Conservation (phyloP, 2,113 vertebrate genomes). For the Chlorodrepanis virens region DNA sequence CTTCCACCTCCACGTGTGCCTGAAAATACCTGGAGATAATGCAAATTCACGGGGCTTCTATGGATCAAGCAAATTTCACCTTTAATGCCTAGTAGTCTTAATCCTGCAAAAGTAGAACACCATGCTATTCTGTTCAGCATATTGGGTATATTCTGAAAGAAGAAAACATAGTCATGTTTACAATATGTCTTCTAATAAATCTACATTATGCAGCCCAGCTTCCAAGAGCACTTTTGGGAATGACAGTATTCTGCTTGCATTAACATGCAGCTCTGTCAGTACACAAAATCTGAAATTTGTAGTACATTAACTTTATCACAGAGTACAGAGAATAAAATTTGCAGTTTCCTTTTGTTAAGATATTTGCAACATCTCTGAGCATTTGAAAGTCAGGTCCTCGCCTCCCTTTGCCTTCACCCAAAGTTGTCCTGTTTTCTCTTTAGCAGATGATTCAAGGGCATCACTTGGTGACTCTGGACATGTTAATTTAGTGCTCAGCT, state of each 20-base stretch:
- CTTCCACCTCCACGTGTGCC: neutral
- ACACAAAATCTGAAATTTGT: neutral
- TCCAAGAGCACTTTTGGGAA: neutral
- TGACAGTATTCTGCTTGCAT: neutral
- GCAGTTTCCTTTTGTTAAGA: neutral
- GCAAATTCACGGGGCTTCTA: neutral
- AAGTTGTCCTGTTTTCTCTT: conserved; percentile 33
- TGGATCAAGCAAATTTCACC: neutral
- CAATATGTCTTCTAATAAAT: neutral
- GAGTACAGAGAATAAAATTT: neutral
- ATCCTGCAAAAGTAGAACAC: neutral
- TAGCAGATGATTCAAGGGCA: neutral
- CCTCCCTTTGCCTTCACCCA: neutral
- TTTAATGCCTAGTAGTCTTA: neutral
- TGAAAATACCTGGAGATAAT: neutral
- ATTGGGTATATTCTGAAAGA: neutral
- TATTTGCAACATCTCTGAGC: neutral
- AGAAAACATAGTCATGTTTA: neutral
- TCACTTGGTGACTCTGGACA: conserved; percentile 13
- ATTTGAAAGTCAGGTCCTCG: neutral
- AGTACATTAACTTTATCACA: neutral
- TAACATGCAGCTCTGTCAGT: neutral
- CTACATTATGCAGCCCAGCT: neutral
- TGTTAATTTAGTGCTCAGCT: conserved; percentile 3
- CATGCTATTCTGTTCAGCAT: neutral